Conservation (phyloP, 2,797 vertebrate genomes). For the Notolepis coatsorum region DNA sequence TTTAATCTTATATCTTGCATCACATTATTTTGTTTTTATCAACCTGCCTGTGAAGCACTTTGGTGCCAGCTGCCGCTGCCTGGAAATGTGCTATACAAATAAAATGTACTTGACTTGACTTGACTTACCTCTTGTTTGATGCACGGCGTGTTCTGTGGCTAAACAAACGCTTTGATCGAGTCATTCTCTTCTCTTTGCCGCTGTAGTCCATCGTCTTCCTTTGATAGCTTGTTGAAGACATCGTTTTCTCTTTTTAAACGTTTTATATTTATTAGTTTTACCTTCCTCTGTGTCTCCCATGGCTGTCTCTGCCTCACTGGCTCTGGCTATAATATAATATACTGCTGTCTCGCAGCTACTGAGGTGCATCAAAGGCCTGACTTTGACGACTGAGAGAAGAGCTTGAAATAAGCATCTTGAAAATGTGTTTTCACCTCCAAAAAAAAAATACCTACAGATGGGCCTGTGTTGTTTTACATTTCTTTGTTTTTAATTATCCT, state of each 20-base stretch:
- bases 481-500: conserved; percentile 48
- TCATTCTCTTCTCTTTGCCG: conserved; percentile 21
- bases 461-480: neutral
- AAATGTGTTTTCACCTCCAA: neutral
- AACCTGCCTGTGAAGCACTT: no score
- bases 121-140: conserved; percentile 62
- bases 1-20: no score
- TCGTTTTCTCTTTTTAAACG: neutral
- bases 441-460: no score
- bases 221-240: conserved; percentile 7
- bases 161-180: conserved; percentile 31
- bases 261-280: no score
- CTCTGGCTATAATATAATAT: conserved; percentile 50
- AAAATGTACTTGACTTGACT: no score
- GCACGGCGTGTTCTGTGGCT: conserved; percentile 47
- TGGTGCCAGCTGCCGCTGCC: no score
- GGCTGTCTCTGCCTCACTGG: conserved; percentile 55
- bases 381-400: conserved; percentile 54
- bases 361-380: conserved; percentile 57
- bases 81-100: no score
- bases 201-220: conserved; percentile 40
- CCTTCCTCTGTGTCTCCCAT: conserved; percentile 13
- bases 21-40: no score
- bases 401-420: conserved; percentile 26
- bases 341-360: conserved; percentile 3